phyloP scores from a whole-genome alignment of 2,888 invertebrate species.

The Fragum fragum region DNA sequence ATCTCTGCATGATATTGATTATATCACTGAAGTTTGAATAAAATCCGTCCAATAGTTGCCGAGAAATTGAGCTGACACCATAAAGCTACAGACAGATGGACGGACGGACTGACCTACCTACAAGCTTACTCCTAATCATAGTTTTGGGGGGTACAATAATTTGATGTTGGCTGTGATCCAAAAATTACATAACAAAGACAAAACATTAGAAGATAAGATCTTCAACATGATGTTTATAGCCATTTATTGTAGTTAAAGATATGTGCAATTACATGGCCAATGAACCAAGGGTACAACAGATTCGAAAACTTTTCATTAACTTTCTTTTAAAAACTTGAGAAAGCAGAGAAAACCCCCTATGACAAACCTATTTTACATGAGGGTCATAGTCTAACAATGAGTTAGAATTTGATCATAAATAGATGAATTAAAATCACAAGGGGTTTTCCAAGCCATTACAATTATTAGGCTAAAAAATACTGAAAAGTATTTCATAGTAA shows the following conservation, averaged over 20 bases:
- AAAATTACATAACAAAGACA: too few relatives aligned
- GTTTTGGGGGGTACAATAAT: too few relatives aligned
- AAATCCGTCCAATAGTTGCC: too few relatives aligned
- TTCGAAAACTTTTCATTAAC: conserved; percentile 18
- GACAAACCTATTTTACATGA: conserved; percentile 54
- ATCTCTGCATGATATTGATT: too few relatives aligned
- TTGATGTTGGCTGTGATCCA: too few relatives aligned
- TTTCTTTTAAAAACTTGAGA: neutral
- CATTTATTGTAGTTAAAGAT: conserved; percentile 66
- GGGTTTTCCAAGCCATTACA: conserved; percentile 26
- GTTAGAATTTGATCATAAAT: conserved; percentile 29
- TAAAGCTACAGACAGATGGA: too few relatives aligned
- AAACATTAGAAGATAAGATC: too few relatives aligned
- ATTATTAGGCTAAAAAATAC: neutral
- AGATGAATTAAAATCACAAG: conserved; percentile 20
- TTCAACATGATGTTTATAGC: conserved; percentile 51
- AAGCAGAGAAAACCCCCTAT: conserved; percentile 62
- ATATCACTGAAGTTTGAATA: too few relatives aligned
- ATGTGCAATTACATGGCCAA: conserved; percentile 50
- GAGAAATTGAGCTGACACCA: too few relatives aligned
- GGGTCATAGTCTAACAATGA: neutral
- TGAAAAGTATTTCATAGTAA: neutral
- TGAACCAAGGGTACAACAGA: conserved; percentile 7
- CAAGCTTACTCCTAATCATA: too few relatives aligned
- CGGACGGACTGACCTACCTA: too few relatives aligned